A percentile compares a stretch with the other conserved stretches of the same genome.
These are phyloP conservation scores for Cotesia congregata DNA, from an alignment of 2,888 invertebrate species.

Conservation along the genomic window DNA sequence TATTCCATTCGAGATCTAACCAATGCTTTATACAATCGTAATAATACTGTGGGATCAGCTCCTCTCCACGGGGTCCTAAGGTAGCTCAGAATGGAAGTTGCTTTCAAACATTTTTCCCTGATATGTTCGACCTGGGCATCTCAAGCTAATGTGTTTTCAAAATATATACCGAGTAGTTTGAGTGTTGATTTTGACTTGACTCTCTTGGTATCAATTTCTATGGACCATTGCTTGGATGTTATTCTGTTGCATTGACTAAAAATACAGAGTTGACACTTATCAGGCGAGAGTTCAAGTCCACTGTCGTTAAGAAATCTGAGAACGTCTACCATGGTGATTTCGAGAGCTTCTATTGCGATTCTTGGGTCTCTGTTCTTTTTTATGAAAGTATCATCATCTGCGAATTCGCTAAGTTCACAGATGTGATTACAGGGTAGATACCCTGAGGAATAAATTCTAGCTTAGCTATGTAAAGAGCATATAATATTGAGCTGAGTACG, in stretches of 20 bases:
- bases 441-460: background rate
- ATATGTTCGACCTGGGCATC: constrained; percentile 18
- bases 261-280: background rate
- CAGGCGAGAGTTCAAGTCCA: constrained; percentile 7
- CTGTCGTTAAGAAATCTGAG: background rate
- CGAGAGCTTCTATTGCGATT: background rate
- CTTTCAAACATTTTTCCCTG: constrained; percentile 31
- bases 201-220: background rate
- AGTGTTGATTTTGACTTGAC: background rate
- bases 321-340: background rate
- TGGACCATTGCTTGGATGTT: background rate
- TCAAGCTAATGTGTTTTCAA: constrained; percentile 22
- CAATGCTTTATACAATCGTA: constrained; percentile 33
- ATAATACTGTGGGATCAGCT: constrained; percentile 28
- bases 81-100: constrained; percentile 31
- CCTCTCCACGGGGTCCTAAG: constrained; percentile 39
- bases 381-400: background rate
- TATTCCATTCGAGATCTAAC: constrained; percentile 38
- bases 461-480: constrained; percentile 22
- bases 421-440: too few species aligned
- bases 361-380: background rate
- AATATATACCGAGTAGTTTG: constrained; percentile 34
- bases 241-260: background rate
- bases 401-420: constrained; percentile 1
- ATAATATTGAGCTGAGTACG: constrained; percentile 29